Base-by-base conservation (phyloP, 2,797 vertebrate species). In the Myiotriccus ornatus region DNA sequence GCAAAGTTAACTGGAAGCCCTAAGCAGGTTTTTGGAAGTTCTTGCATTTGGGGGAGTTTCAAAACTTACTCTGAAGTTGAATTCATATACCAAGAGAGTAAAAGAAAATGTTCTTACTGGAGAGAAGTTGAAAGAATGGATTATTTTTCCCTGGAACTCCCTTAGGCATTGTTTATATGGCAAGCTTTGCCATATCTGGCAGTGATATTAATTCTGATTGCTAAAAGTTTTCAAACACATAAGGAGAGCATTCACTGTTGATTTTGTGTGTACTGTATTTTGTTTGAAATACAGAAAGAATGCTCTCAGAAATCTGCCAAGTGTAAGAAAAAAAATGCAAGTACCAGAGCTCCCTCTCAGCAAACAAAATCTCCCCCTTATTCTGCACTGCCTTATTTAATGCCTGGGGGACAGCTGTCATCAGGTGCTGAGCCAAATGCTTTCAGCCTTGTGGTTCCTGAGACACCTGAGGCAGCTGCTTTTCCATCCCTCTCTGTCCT, bases 401-500 rank as follows among this genome's bases (percentile, higher is more conserved):
- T 56, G 77, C 59, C 56, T 30, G 16, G 28, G 57, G 84, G 81
- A 50, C 84, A 95, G 82, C 91, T 94, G 92, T 19, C 81, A 39
- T 82, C 79, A 77, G 60, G 49, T 94, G 84, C 89, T 95, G 92
- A 94, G 74, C 43, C 89, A 93, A 95, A 93, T 71, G 65, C 89
- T 93, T 89, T 81, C 92, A 78, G 68, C 62, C 50, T 55, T 22
- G 1, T 71, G 57, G 32, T 80, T 83, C 62, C 25, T 75, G 53
- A 28, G 53, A 41, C 79, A 95, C 84, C 95, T 94, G 90, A 89
- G 71, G 60, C 92, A 89, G 71, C 81, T 39, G 56, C 68, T 87
- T 74, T 62, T 59, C 73, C 57, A 57, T 67, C 56, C 60, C 81
- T 22, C 76, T 80, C 78, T 70, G 27, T 49, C 35, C 78, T 90